Percentiles rank a stretch among this genome's conserved stretches.
These are phyloP conservation scores for Uropsilus gracilis DNA, from an alignment of 2,113 vertebrate species.

Conservation along the genomic window DNA sequence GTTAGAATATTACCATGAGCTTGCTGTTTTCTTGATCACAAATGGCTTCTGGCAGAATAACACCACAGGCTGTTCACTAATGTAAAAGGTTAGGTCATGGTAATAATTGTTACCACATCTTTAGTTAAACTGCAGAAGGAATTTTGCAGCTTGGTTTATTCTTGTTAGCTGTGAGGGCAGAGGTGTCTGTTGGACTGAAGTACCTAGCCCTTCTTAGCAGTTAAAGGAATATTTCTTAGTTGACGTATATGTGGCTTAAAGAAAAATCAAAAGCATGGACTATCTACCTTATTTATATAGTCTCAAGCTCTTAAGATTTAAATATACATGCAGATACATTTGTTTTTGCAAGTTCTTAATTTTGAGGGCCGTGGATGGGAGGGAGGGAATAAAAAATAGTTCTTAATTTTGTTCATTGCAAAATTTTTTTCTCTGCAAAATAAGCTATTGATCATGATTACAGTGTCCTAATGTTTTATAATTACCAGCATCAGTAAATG, in stretches of 20 bases:
- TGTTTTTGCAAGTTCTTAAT: no score
- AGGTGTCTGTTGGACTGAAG: no score
- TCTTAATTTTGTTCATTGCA: neutral
- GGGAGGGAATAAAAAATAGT: no score
- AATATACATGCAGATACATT: neutral
- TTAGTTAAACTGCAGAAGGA: neutral
- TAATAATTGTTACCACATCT: neutral
- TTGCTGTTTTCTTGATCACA: neutral
- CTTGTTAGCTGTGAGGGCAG: neutral
- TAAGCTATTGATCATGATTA: neutral
- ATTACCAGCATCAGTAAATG: neutral
- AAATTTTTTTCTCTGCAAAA: neutral
- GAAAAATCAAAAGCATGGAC: neutral
- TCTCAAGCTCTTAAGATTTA: neutral
- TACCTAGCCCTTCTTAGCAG: rapidly evolving
- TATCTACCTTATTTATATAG: neutral
- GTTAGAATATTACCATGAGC: rapidly evolving
- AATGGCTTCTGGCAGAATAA: neutral
- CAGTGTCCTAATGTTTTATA: neutral
- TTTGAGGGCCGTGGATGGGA: no score
- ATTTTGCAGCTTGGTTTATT: neutral
- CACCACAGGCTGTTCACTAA: neutral
- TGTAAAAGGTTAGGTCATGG: neutral
- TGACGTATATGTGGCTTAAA: neutral
- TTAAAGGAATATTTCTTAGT: neutral